Conservation (phyloP, 2,113 vertebrate genomes). For the Herpetotheres cachinnans region DNA sequence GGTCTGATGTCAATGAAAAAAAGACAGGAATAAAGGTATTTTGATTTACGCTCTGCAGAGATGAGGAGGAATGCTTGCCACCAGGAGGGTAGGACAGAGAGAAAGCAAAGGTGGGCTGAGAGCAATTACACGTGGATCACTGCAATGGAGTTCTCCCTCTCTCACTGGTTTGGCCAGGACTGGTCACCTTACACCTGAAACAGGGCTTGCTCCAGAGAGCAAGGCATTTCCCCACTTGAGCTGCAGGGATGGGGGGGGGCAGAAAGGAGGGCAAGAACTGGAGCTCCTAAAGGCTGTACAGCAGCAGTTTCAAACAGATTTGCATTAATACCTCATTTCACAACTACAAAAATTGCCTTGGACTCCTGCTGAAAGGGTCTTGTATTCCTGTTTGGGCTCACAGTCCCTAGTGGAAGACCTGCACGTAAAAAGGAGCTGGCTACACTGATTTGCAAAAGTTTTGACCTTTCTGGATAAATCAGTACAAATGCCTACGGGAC, state of each 20-base stretch:
- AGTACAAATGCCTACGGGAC: neutral
- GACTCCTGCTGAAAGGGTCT: neutral
- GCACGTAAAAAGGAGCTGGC: neutral
- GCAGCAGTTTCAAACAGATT: neutral
- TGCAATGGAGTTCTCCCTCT: neutral
- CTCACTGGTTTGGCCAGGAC: neutral
- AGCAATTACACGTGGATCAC: accelerated
- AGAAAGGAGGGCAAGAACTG: neutral
- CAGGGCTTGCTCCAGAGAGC: neutral
- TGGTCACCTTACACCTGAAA: neutral
- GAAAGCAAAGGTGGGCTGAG: neutral
- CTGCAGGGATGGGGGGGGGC: neutral
- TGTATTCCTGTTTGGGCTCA: neutral
- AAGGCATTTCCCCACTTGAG: neutral
- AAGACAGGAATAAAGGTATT: neutral
- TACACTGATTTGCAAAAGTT: neutral
- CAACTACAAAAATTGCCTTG: neutral
- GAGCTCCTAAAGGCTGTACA: neutral
- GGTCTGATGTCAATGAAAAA: neutral
- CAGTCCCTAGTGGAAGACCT: neutral
- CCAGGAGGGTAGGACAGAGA: neutral
- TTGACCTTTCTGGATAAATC: neutral
- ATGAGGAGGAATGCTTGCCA: neutral
- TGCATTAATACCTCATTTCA: neutral
- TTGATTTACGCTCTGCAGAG: neutral